Evolutionary conservation across 2,797 vertebrate species (phyloP).

Genomic region (Australoheros facetus): DNA sequence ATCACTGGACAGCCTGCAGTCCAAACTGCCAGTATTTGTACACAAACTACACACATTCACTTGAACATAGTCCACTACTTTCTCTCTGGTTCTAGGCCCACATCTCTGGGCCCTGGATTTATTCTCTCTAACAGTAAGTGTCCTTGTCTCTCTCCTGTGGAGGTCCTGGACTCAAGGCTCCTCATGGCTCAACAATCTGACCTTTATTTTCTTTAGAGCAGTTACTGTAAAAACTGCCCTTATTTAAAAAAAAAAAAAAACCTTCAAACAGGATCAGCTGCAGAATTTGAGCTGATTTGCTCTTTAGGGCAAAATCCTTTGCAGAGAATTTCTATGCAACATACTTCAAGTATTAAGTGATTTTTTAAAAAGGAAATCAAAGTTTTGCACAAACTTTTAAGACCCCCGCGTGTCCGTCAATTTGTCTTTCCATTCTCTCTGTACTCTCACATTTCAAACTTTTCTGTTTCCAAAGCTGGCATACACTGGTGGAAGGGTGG

Average conservation of each 20-base stretch:
- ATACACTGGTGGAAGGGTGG: conserved; percentile 36
- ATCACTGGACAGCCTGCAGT: neutral
- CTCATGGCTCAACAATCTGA: conserved; percentile 65
- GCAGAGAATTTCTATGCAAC: conserved; percentile 29
- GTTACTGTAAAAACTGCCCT: conserved; percentile 58
- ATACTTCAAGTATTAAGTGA: conserved; percentile 33
- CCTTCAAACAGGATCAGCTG: conserved; percentile 24
- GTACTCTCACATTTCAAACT: conserved; percentile 13
- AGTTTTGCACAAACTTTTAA: conserved; percentile 28
- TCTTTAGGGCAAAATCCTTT: conserved; percentile 38
- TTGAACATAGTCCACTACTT: conserved; percentile 45
- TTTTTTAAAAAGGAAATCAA: neutral
- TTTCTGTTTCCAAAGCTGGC: conserved; percentile 38
- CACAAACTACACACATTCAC: conserved; percentile 45
- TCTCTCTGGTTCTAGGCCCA: conserved; percentile 53
- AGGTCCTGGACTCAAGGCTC: conserved; percentile 61
- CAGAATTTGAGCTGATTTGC: conserved; percentile 28
- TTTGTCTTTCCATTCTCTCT: conserved; percentile 31
- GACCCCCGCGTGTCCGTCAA: neutral
- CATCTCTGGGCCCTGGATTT: conserved; percentile 38
- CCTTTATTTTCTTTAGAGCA: conserved; percentile 61
- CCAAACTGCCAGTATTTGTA: conserved; percentile 37
- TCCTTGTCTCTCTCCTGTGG: conserved; percentile 70
- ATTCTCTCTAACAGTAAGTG: conserved; percentile 62
- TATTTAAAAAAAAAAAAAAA: conserved; percentile 33